Percentiles rank a stretch among this genome's conserved stretches.
phyloP scores from a whole-genome alignment of 2,113 vertebrate species.

The Glaucomys volans region DNA sequence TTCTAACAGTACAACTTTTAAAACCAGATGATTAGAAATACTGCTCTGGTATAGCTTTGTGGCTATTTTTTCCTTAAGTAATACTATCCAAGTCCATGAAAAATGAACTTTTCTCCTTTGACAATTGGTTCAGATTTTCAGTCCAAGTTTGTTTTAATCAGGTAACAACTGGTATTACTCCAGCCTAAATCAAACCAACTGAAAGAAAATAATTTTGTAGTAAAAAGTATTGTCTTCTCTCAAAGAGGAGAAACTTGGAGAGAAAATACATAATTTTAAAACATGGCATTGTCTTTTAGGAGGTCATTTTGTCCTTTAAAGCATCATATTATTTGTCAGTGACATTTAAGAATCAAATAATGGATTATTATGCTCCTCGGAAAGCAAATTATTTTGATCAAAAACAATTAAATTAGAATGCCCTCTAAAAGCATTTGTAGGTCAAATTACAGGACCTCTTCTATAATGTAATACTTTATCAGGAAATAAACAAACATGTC shows the following conservation, averaged over 20 bases:
- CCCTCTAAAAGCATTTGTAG: neutral
- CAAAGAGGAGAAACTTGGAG: neutral
- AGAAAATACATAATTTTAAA: neutral
- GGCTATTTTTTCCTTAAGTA: neutral
- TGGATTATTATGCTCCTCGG: neutral
- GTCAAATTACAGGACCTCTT: neutral
- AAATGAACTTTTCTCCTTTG: neutral
- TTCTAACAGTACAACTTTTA: neutral
- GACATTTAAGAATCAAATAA: constrained; percentile 21
- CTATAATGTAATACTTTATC: neutral
- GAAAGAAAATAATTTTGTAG: neutral
- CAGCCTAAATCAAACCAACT: neutral
- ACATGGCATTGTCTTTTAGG: neutral
- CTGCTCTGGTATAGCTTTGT: neutral
- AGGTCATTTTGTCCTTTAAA: neutral
- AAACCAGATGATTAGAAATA: neutral
- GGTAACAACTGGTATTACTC: neutral
- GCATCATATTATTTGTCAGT: neutral
- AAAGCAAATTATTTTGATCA: constrained; percentile 42
- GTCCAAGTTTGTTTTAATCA: constrained; percentile 37
- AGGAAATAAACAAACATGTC: constrained; percentile 29
- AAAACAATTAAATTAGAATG: neutral
- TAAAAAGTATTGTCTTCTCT: neutral
- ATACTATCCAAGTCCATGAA: neutral
- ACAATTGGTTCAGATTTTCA: neutral